phyloP scores from a whole-genome alignment of 2,113 vertebrate genomes.

The Ictalurus furcatus region DNA sequence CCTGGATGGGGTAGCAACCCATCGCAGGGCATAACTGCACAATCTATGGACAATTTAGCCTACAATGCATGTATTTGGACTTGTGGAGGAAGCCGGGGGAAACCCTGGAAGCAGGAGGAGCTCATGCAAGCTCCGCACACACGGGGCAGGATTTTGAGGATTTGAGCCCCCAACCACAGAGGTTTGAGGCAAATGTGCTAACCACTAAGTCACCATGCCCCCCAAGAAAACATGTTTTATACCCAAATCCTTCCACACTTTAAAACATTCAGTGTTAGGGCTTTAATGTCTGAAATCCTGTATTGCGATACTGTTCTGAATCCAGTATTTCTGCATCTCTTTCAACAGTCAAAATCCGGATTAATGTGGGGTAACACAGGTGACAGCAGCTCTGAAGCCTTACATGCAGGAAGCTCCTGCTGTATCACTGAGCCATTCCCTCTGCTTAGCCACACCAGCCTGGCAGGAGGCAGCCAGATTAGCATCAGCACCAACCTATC shows the following conservation, averaged over 20 bases:
- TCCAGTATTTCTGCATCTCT: not conserved
- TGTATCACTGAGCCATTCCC: conserved; percentile 64
- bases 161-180: no score
- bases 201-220: no score
- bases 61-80: no score
- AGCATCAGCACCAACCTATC: conserved; percentile 55
- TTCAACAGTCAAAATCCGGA: conserved; percentile 54
- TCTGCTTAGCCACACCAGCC: conserved; percentile 51
- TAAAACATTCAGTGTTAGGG: not conserved
- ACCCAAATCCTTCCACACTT: not conserved
- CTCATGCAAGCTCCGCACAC: no score
- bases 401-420: conserved; percentile 39
- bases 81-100: no score
- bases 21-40: no score
- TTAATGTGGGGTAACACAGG: conserved; percentile 10
- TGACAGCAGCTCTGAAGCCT: conserved; percentile 35
- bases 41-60: no score
- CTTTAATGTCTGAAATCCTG: not conserved
- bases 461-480: conserved; percentile 64
- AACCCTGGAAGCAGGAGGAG: no score
- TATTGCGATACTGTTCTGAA: not conserved
- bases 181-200: no score
- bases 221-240: not conserved
- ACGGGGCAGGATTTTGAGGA: no score
- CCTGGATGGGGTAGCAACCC: no score